Percentiles rank a stretch among this genome's conserved stretches.
Evolutionary conservation across 2,113 vertebrate species (phyloP).

Genomic region (Prunella himalayana): DNA sequence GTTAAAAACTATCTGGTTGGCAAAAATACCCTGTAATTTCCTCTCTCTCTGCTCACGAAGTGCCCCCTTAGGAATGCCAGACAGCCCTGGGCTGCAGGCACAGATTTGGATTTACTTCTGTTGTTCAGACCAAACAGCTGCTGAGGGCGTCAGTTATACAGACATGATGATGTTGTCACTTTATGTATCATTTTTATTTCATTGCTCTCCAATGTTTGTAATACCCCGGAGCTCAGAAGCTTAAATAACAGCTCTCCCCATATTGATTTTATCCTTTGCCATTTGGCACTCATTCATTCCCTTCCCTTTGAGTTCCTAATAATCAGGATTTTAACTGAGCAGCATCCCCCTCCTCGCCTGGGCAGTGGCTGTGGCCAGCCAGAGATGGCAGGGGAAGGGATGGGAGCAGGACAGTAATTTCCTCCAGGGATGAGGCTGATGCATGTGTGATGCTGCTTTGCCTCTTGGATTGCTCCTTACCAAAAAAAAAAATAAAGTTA

Average conservation of each 20-base stretch:
- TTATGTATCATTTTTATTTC: conserved; percentile 65
- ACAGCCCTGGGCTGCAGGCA: conserved; percentile 22
- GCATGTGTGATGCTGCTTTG: background rate
- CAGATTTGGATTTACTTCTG: conserved; percentile 52
- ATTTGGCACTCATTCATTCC: conserved; percentile 29
- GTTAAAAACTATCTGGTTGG: conserved; percentile 15
- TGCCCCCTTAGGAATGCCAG: conserved; percentile 9
- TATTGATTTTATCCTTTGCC: conserved; percentile 35
- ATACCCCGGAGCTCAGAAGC: conserved; percentile 33
- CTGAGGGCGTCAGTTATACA: conserved; percentile 23
- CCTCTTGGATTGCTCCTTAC: background rate
- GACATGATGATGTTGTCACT: conserved; percentile 28
- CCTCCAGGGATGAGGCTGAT: background rate
- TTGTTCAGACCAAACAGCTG: conserved; percentile 52
- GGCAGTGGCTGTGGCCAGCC: background rate
- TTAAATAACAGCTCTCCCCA: conserved; percentile 31
- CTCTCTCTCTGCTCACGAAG: background rate
- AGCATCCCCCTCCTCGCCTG: background rate
- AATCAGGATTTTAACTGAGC: background rate
- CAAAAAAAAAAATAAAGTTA: background rate
- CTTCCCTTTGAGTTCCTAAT: conserved; percentile 33
- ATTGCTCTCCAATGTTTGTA: conserved; percentile 35
- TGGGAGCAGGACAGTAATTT: background rate
- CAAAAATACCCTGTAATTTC: background rate
- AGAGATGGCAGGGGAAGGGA: background rate